Evolutionary conservation across 2,888 invertebrate genomes (phyloP), one percentile per base, ranked within the genome.

Genomic region (Criorhina ranunculi): DNA sequence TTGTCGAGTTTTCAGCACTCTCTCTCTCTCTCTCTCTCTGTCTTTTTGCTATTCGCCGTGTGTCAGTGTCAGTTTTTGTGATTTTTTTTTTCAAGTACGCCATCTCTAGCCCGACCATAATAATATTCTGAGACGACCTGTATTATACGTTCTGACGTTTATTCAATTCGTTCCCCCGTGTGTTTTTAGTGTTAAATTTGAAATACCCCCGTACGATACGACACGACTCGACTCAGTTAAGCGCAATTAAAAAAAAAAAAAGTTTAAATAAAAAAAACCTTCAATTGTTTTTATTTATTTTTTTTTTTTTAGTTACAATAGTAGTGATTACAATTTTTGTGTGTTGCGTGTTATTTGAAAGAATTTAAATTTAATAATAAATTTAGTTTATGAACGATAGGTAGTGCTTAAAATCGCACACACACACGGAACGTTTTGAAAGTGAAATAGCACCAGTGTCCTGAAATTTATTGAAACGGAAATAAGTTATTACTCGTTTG

Each of bases 251-350:
- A 64, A 73, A 66, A 11, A 4, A 66, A 72, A 64, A 73, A 66
- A 11, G 24, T 24, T 55, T 78, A 69, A 73, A 67, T n/a, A 73
- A 44, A 72, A 79, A 62, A 82, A 79, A 75, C 83, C 83, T 79
- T 83, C 79, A 79, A 75, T 73, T 73, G 59, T 78, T 67, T 67
- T 57, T 49, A 40, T 64, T 62, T n/a, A 75, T 73, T 73, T 53
- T 78, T 67, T 67, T 57, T 49, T 37, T 64, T 33, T 17, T 62
- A 42, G 7, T 59, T 57, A 51, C 67, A 59, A 40, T 24, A 33
- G 12, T 59, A 12, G 49, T 33, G 62, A 44, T 31, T 37, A 29
- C 24, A 7, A 24, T 44, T 44, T n/a, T 69, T 57, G 46, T 42
- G 15, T 40, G 19, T 49, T 75, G 55, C 62, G 75, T 67, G 24